phyloP scores from a whole-genome alignment of 2,113 vertebrate genomes.

The Isurus oxyrinchus region DNA sequence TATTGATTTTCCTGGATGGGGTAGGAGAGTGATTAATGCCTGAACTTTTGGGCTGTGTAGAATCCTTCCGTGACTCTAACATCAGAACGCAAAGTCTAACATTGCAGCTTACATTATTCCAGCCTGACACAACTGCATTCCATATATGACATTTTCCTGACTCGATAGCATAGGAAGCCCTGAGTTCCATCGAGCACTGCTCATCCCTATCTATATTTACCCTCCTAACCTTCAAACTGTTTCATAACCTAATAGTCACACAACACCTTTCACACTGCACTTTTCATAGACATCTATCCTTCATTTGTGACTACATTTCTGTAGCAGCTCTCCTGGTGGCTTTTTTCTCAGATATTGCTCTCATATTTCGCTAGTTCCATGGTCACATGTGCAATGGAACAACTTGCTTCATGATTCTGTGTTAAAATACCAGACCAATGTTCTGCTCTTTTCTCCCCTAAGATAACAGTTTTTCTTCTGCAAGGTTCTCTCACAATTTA shows the following conservation, averaged over 20 bases:
- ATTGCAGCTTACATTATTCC: neutral
- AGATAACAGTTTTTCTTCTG: neutral
- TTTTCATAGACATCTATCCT: neutral
- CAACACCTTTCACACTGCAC: neutral
- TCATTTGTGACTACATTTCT: neutral
- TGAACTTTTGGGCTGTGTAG: neutral
- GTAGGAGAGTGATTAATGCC: neutral
- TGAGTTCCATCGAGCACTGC: neutral
- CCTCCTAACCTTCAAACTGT: neutral
- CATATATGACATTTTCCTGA: neutral
- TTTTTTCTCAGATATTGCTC: neutral
- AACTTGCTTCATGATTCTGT: neutral
- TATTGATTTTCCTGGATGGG: neutral
- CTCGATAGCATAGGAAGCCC: neutral
- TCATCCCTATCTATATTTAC: conserved; percentile 30
- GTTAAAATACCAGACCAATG: neutral
- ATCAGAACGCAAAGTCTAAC: neutral
- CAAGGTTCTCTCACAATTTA: neutral
- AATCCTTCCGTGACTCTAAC: neutral
- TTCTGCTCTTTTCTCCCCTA: neutral
- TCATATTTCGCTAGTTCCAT: neutral
- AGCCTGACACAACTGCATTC: conserved; percentile 15
- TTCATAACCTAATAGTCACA: neutral
- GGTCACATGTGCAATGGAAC: neutral
- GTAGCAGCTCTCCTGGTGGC: neutral